Conservation (phyloP, 2,113 vertebrate genomes). For the Urocolius indicus region DNA sequence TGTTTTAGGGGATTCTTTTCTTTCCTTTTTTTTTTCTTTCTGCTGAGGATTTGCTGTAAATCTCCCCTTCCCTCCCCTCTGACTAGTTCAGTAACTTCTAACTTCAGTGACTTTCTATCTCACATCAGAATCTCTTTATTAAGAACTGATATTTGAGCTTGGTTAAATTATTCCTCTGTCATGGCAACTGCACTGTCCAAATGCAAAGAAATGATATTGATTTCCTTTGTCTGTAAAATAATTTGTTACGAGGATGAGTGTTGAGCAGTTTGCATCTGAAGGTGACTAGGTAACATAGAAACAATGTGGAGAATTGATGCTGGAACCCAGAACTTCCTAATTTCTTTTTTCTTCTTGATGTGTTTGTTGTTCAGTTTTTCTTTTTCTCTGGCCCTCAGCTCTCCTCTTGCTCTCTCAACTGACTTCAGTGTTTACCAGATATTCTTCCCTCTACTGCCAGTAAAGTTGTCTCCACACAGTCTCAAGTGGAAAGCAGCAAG, state of each 20-base stretch:
- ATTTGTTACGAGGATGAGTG: neutral
- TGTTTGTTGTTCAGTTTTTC: neutral
- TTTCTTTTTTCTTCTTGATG: neutral
- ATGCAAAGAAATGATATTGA: neutral
- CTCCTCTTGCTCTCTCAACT: neutral
- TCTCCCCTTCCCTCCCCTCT: accelerated
- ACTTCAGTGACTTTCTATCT: neutral
- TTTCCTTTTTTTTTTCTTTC: neutral
- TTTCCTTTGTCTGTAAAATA: neutral
- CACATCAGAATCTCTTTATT: neutral
- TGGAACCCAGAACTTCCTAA: neutral
- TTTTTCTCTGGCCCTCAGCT: neutral
- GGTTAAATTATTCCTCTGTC: neutral
- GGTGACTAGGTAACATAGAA: neutral
- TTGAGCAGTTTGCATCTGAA: neutral
- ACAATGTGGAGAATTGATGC: neutral
- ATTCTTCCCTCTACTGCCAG: neutral
- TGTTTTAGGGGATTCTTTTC: neutral
- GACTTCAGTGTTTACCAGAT: neutral
- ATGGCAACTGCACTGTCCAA: neutral
- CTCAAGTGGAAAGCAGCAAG: neutral
- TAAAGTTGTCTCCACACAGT: neutral
- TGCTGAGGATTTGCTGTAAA: neutral
- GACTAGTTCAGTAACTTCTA: neutral
- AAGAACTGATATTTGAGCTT: neutral